A percentile compares a stretch with the other conserved stretches of the same genome.
Evolutionary conservation across 1,140 invertebrate genomes (phyloP).

Genomic region (Araneus ventricosus): DNA sequence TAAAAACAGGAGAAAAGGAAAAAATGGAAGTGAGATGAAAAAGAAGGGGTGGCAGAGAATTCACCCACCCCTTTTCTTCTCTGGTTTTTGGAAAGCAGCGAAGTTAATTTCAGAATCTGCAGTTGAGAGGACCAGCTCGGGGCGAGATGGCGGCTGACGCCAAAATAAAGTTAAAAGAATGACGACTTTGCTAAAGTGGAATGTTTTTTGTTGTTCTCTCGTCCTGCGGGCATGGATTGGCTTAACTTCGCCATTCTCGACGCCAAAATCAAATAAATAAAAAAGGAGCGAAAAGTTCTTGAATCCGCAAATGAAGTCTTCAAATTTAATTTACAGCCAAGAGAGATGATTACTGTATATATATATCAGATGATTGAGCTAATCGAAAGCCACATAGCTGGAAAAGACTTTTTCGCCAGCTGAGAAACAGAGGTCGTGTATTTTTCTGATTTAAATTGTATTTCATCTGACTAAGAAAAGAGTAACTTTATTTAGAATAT

Average conservation of each 20-base stretch:
- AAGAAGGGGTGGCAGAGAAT: not conserved
- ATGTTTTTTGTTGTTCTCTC: constrained; percentile 35
- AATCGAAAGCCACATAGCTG: not conserved
- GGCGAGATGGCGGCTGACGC: constrained; percentile 40
- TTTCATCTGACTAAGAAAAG: not conserved
- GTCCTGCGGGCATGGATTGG: constrained; percentile 43
- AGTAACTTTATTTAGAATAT: no score
- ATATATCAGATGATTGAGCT: constrained; percentile 10
- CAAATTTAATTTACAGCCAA: constrained; percentile 55
- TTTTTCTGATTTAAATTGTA: not conserved
- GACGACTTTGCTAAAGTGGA: constrained; percentile 41
- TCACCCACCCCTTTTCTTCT: no score
- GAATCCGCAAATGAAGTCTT: constrained; percentile 44
- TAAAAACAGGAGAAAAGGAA: not conserved
- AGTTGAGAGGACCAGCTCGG: constrained; percentile 41
- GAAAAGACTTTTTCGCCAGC: not conserved
- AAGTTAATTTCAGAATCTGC: constrained; percentile 70
- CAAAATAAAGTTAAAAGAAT: constrained; percentile 69
- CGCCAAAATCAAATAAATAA: constrained; percentile 39
- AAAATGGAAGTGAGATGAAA: constrained; percentile 11
- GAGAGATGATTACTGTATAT: constrained; percentile 35
- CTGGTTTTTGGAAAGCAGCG: constrained; percentile 4
- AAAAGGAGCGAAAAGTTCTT: not conserved
- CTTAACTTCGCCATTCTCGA: constrained; percentile 43
- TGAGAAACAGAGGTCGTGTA: not conserved